Evolutionary conservation across 2,888 invertebrate genomes (phyloP).

Genomic region (Eumacrocentrus americanus): DNA sequence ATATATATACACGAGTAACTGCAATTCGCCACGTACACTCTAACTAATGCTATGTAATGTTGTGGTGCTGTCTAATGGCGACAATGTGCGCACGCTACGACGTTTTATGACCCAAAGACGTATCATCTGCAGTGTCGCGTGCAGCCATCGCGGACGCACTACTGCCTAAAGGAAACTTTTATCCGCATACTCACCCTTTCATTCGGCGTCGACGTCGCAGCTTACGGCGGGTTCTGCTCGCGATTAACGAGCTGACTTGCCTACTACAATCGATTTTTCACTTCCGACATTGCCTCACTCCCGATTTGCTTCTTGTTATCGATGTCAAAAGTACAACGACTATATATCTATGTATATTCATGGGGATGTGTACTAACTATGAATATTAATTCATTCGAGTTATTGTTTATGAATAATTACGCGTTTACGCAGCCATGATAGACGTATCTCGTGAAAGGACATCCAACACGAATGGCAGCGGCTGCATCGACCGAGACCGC

Average conservation of each 20-base stretch:
- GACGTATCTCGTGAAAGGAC: conserved; percentile 13
- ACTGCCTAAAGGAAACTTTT: neutral
- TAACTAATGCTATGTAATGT: no score
- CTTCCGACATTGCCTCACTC: conserved; percentile 11
- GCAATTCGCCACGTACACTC: no score
- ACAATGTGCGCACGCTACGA: neutral
- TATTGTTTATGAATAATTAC: conserved; percentile 12
- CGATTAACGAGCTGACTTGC: conserved; percentile 22
- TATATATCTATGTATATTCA: neutral
- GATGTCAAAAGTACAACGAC: neutral
- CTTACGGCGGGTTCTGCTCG: neutral
- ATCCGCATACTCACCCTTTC: conserved; percentile 14
- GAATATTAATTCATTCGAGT: neutral
- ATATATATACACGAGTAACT: no score
- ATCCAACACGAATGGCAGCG: conserved; percentile 19
- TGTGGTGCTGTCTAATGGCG: neutral
- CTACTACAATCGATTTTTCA: conserved; percentile 27
- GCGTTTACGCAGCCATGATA: conserved; percentile 5
- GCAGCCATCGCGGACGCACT: conserved; percentile 4
- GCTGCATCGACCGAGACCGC: conserved; percentile 18
- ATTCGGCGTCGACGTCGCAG: conserved; percentile 9
- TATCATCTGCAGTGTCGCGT: conserved; percentile 11
- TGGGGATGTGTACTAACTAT: neutral
- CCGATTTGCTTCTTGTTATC: conserved; percentile 4
- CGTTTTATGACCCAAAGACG: neutral